These are phyloP conservation scores for Holacanthus passer DNA, from an alignment of 2,113 vertebrate species.

Conservation along the genomic window DNA sequence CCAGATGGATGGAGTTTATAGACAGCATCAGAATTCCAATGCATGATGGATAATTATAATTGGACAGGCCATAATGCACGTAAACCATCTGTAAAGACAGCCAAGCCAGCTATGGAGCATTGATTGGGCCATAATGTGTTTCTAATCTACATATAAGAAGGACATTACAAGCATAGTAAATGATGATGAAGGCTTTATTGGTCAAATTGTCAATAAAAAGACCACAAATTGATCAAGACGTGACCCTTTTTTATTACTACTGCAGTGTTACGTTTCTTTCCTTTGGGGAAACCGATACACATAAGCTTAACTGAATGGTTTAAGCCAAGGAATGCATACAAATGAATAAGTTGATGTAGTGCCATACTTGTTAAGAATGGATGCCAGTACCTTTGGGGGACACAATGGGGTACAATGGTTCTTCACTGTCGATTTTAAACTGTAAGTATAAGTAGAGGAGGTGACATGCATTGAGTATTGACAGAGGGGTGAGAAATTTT, in stretches of 20 bases:
- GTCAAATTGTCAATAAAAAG: not conserved
- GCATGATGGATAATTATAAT: slow-evolving; percentile 34
- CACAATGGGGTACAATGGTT: slow-evolving; percentile 3
- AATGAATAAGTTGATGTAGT: not conserved
- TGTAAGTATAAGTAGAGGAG: slow-evolving; percentile 4
- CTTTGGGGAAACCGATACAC: too few species aligned
- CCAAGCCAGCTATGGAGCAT: not conserved
- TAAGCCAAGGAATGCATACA: not conserved
- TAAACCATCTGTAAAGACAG: slow-evolving; percentile 18
- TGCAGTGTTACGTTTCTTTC: not conserved
- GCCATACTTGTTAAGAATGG: not conserved
- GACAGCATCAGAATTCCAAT: slow-evolving; percentile 6
- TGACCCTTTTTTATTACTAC: not conserved
- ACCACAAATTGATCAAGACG: not conserved
- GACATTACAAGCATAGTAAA: not conserved
- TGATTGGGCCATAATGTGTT: not conserved
- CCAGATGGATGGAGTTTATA: slow-evolving; percentile 29
- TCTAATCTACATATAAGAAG: not conserved
- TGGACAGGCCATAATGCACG: not conserved
- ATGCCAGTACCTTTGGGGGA: not conserved
- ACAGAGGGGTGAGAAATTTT: not conserved
- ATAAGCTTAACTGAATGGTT: not conserved
- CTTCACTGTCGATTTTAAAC: slow-evolving; percentile 14
- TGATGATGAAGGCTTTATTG: not conserved
- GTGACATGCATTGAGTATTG: not conserved